Evolutionary conservation across 2,888 invertebrate genomes (phyloP), one percentile per base, ranked within the genome.

Genomic region (Netelia melanura): DNA sequence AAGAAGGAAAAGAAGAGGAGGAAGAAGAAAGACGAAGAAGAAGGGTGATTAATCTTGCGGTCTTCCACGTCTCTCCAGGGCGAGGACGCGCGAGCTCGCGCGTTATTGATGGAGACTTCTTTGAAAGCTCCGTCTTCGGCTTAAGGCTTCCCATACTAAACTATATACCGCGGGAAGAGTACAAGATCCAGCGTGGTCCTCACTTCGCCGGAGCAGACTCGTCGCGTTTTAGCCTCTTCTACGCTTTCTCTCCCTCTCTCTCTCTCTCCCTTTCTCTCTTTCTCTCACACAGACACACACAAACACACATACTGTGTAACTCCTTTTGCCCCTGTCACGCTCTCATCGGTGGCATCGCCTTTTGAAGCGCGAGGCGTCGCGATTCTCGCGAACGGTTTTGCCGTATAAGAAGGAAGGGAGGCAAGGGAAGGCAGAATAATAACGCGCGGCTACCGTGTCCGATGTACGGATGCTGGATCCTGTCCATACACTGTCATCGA

Each of bases 91-190:
- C 93, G 92, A 90, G 93, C 92, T 93, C 93, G 92, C 92, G 92
- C 92, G 93, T 93, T 93, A 93, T 93, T 93, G 93, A 93, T 93
- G 93, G 93, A 93, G 93, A 93, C 92, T 93, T 93, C 93, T 93
- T 93, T 93, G 87, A 87, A 87, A 86, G 86, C 87, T 87, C 79
- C 86, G 86, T 74, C 76, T 80, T 78, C 78, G 79, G 84, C 82
- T 82, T 83, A 44, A 81, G 84, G 74, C 44, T 65, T 58, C 74
- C 81, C 76, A 67, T 83, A 72, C 79, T 77, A 76, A 85, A 83
- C 82, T 80, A 38, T 38, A 38, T 38, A 82, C 81, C 85, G 81
- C 79, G 67, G 62, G 58, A 58, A 52, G 30, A 56, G 52, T 70
- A 79, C 75, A 80, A 56, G 72, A 81, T 70, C 81, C 80, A 48